Evolutionary conservation across 2,797 vertebrate genomes (phyloP), one percentile per base, ranked within the genome.

Genomic region (Amphiprion clarkii): DNA sequence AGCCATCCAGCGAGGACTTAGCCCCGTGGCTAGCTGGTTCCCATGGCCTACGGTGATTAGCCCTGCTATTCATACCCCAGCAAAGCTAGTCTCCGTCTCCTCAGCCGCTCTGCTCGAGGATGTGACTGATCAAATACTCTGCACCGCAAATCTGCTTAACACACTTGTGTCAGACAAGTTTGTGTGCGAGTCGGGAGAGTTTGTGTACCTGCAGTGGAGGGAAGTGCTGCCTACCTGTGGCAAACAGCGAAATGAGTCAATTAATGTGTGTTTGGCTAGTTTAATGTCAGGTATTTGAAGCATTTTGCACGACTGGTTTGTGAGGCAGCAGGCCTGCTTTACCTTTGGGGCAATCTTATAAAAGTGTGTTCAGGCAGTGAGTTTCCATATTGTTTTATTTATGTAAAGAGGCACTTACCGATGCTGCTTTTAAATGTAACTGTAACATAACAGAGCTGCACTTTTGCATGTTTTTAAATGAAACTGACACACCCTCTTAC

Each of bases 1-100:
- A 74, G 65, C 86, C 58, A 81, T 82, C 79, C 25, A 48, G 60
- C 44, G 6, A 87, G 86, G 85, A 84, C 76, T 90, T 84, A 82
- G 84, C 81, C 65, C 31, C 14, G 11, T 56, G 31, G 81, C 83
- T 55, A 61, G 60, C 82, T 48, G 68, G 72, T 88, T 88, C 82
- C 80, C 79, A 79, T 77, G 78, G 82, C 70, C 82, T 31, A 66
- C 13, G 52, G 79, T 52, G 88, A 93, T 95, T 92, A 94, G 89
- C 75, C 71, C 48, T 74, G 70, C 92, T 93, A 93, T 93, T 94
- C 87, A 85, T 92, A 87, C 65, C 71, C 54, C n/a, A 66, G 39
- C 72, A 83, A 90, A 89, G 86, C 87, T 73, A 72, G 83, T 58
- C 80, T 84, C 59, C 8, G 7, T 60, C 58, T 72, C 73, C 59